Evolutionary conservation across 2,888 invertebrate genomes (phyloP), one percentile per base, ranked within the genome.

Genomic region (Ichneumon xanthorius): DNA sequence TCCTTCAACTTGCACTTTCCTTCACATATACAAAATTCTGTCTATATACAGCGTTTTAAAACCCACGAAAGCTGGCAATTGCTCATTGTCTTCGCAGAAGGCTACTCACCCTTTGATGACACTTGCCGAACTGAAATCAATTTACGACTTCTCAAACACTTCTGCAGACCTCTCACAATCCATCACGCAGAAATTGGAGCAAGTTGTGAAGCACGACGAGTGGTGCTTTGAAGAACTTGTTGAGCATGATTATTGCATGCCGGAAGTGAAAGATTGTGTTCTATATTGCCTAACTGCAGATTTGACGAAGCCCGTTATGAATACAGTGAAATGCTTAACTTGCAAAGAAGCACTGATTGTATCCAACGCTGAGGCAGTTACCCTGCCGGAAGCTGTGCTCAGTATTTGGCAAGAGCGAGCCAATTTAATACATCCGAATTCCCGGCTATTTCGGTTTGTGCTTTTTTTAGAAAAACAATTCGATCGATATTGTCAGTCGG

Each of bases 211-310:
- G 11, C 53, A 82, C 67, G 45, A 40, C 11, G 82, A 82, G 67
- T 82, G 79, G 85, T 67, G 82, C 16, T 78, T 85, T 19, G 68
- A 82, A 40, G 65, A 71, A 2, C 7, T 73, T 40, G 33, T 78
- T 5, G 81, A 85, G 67, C 77, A 77, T 16, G 81, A 80, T 53
- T 85, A 85, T 33, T 67, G 58, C 16, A 14, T 61, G n/a, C 73
- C 85, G 4, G 79, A 19, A 45, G 77, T 85, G 11, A 53, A 22
- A 50, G 65, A 85, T 50, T 85, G 85, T 30, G 70, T 65, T 5
- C n/a, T 78, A 11, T 85, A 85, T 75, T 85, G 75, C 45, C 14
- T 85, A 30, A 76, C 82, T 11, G 80, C 72, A 9, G 72, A 67
- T 82, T 53, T 85, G 9, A 70, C 37, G 11, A 68, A 26, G 16